These are phyloP conservation scores for Rhagium mordax DNA, from an alignment of 2,888 invertebrate genomes.

Conservation along the genomic window DNA sequence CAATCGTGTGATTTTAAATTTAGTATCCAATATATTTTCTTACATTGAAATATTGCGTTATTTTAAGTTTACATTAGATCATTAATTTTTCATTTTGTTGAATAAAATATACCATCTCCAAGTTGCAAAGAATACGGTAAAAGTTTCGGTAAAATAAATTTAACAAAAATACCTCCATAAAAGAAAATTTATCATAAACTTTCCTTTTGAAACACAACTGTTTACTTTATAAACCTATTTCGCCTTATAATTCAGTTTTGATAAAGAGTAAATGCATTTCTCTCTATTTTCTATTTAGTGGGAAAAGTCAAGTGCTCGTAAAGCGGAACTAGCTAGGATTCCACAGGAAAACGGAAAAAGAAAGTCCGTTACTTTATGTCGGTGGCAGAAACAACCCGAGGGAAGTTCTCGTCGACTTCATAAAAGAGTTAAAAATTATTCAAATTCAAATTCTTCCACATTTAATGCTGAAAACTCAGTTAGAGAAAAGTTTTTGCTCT, in stretches of 20 bases:
- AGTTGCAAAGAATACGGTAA: too few species aligned
- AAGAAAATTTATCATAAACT: not conserved
- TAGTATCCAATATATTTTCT: too few species aligned
- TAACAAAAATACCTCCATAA: not conserved
- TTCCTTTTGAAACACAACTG: not conserved
- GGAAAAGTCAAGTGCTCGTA: not conserved
- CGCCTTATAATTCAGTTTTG: not conserved
- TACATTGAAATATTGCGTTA: too few species aligned
- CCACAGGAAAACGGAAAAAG: not conserved
- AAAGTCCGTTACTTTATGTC: not conserved
- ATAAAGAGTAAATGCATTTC: constrained; percentile 3
- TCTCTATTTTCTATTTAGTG: not conserved
- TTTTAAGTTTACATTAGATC: too few species aligned
- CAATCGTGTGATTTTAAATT: too few species aligned
- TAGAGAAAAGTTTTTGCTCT: constrained; percentile 34
- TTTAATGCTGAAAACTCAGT: constrained; percentile 3
- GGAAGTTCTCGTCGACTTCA: constrained; percentile 26
- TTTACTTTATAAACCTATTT: not conserved
- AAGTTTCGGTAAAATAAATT: too few species aligned
- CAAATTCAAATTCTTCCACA: constrained; percentile 30
- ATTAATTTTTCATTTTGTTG: too few species aligned
- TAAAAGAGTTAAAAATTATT: constrained; percentile 37
- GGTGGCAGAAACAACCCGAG: not conserved
- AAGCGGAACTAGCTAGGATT: not conserved
- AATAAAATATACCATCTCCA: too few species aligned